Evolutionary conservation across 2,888 invertebrate species (phyloP).

Genomic region (Gnatocerus cornutus): DNA sequence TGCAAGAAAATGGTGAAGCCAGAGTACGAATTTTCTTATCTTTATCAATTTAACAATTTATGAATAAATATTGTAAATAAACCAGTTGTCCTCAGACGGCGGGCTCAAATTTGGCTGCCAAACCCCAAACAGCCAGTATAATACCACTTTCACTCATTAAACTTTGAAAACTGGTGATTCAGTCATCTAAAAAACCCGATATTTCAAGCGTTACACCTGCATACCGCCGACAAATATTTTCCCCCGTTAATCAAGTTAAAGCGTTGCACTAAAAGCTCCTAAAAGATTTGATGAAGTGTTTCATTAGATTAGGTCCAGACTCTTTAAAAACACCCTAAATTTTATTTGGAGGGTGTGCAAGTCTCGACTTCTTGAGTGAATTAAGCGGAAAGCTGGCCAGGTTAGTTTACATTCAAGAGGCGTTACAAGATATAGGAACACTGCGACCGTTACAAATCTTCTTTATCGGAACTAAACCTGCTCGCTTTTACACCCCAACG

Average conservation of each 20-base stretch:
- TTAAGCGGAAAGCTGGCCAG: slow-evolving; percentile 54
- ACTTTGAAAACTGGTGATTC: no score
- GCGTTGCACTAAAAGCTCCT: slow-evolving; percentile 30
- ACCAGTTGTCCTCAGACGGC: no score
- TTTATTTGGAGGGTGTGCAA: slow-evolving; percentile 51
- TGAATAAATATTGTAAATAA: no score
- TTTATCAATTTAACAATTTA: no score
- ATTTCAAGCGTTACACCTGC: neutral
- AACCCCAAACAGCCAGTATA: no score
- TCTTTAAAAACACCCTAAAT: slow-evolving; percentile 53
- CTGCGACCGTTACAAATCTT: slow-evolving; percentile 62
- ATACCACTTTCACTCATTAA: no score
- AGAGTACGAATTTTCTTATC: no score
- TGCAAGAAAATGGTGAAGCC: no score
- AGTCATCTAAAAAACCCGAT: neutral
- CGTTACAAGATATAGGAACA: slow-evolving; percentile 58
- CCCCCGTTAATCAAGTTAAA: slow-evolving; percentile 17
- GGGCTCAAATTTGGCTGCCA: no score
- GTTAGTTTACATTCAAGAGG: slow-evolving; percentile 57
- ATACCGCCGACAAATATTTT: slow-evolving; percentile 15
- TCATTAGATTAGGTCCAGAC: slow-evolving; percentile 54
- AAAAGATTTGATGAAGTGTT: slow-evolving; percentile 55
- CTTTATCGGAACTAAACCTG: slow-evolving; percentile 62
- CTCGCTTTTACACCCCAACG: slow-evolving; percentile 56
- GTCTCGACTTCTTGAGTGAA: slow-evolving; percentile 54